These are phyloP conservation scores for Henicopernis longicauda DNA, from an alignment of 2,113 vertebrate genomes.

Conservation along the genomic window DNA sequence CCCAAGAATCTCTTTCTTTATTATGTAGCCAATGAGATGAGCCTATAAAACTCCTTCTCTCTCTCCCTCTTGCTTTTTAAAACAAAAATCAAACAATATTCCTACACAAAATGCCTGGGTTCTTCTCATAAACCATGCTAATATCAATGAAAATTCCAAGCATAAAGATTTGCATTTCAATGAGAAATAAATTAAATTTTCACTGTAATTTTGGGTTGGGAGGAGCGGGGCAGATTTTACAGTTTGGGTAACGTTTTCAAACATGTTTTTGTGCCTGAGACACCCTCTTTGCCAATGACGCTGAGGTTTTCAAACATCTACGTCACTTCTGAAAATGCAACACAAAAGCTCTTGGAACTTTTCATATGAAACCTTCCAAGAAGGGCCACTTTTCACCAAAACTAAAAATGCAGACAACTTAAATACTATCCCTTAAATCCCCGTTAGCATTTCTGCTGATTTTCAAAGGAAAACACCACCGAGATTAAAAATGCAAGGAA, in stretches of 20 bases:
- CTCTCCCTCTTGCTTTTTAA: background rate
- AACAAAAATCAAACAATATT: background rate
- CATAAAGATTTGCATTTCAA: slow-evolving; percentile 42
- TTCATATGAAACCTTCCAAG: background rate
- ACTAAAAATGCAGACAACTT: background rate
- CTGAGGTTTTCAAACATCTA: background rate
- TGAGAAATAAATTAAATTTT: slow-evolving; percentile 53
- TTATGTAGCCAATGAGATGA: background rate
- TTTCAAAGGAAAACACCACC: background rate
- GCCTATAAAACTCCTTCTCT: background rate
- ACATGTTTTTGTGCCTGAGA: background rate
- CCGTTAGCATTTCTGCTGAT: background rate
- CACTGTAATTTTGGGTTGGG: slow-evolving; percentile 11
- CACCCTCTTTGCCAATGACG: background rate
- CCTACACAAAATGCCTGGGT: background rate
- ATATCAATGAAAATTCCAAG: slow-evolving; percentile 40
- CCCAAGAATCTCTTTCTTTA: slow-evolving; percentile 16
- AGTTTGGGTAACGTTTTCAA: background rate
- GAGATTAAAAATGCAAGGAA: accelerated
- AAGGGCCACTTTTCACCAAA: background rate
- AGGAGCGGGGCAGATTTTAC: background rate
- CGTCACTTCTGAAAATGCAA: background rate
- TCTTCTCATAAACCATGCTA: background rate
- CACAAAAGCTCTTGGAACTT: background rate
- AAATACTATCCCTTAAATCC: background rate